Base-by-base conservation (phyloP, 1,140 invertebrate species). In the Brachionus paranguensis region DNA sequence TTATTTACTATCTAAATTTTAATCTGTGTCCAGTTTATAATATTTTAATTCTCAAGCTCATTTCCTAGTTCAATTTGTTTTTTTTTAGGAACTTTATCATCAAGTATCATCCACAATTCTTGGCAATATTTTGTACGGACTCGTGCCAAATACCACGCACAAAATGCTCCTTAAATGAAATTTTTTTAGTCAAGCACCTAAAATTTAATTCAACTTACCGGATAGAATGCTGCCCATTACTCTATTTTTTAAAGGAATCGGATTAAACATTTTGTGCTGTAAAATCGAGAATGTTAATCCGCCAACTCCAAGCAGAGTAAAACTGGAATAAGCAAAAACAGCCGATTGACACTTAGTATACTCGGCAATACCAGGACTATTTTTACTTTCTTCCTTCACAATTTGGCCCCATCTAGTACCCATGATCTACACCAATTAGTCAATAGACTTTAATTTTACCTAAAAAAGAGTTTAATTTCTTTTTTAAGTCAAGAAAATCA, bases 311-410 rank as follows among this genome's bases (percentile, higher is more conserved):
- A 81, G 27, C n/a, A 81, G 33, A 81, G 53, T 81, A 7, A 81
- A 68, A 64, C 53, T 64, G 11, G 78, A 81, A 81, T 81, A 81
- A n/a, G 78, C 29, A 64, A 81, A 81, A 11, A 68, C 78, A 3
- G 78, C 78, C 27, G 78, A 81, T 64, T 81, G 78, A 29, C 78
- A 81, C 27, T 81, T 81, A 4, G 78, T 81, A 81, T 64, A 81
- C 27, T 81, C 78, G 14, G 55, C 78, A 41, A 81, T 81, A 12
- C 78, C 78, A 14, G 41, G 41, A 14, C 27, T 68, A 24, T 37
- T 81, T 64, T 81, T 81, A 27, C 53, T 64, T 10, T 81, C 78
- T 64, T 81, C 78, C 24, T 27, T 81, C 6, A 81, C 78, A 37
- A 81, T 47, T 81, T 81, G 78, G 17, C 78, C 78, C 78, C 78